Evolutionary conservation across 2,888 invertebrate species (phyloP).

Genomic region (Pammene fasciana): DNA sequence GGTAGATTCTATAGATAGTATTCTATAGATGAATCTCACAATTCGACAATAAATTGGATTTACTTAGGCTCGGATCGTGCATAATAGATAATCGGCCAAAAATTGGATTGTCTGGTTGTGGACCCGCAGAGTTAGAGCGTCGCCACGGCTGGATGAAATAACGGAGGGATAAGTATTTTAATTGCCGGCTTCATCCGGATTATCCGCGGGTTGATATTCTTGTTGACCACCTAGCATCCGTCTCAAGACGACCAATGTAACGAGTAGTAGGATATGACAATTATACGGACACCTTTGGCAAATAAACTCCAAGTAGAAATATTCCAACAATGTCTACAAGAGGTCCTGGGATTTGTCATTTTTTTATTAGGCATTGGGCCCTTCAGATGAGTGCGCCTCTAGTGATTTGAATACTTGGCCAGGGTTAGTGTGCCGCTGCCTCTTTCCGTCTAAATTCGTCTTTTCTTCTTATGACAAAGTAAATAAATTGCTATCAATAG

Average conservation of each 20-base stretch:
- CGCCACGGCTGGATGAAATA: constrained; percentile 53
- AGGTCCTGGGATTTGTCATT: no score
- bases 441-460: constrained; percentile 55
- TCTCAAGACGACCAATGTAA: not conserved
- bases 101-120: constrained; percentile 20
- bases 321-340: no score
- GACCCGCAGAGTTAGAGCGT: constrained; percentile 18
- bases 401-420: not conserved
- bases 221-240: not conserved
- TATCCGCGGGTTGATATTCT: constrained; percentile 48
- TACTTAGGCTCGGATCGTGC: not conserved
- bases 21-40: not conserved
- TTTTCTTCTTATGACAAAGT: constrained; percentile 53
- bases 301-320: no score
- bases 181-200: constrained; percentile 67
- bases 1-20: no score
- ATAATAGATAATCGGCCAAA: constrained; percentile 13
- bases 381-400: no score
- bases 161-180: constrained; percentile 69
- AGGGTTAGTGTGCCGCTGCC: constrained; percentile 56
- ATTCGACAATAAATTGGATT: not conserved
- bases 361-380: no score
- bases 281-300: not conserved
- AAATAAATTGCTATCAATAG: constrained; percentile 49
- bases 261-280: not conserved